phyloP scores from a whole-genome alignment of 2,888 invertebrate species.

The Chydorus sphaericus region DNA sequence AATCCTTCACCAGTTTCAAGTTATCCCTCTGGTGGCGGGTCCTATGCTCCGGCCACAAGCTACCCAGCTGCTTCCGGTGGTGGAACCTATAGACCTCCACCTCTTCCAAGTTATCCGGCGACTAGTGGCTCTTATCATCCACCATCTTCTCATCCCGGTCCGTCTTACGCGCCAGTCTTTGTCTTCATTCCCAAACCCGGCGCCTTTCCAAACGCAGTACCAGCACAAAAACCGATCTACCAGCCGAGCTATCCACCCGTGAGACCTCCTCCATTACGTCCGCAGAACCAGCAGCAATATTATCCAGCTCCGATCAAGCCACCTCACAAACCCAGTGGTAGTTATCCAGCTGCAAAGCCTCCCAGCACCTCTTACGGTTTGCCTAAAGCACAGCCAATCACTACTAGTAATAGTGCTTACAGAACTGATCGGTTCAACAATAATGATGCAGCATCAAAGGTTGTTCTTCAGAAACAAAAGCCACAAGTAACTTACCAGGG shows the following conservation, averaged over 20 bases:
- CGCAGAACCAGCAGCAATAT: not conserved
- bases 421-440: not conserved
- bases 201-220: not conserved
- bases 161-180: not conserved
- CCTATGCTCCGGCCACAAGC: not conserved
- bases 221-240: not conserved
- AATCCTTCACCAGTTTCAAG: not conserved
- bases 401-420: not conserved
- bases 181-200: constrained; percentile 5
- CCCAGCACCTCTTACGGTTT: constrained; percentile 1
- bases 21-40: not conserved
- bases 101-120: not conserved
- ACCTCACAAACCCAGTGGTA: not conserved
- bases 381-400: not conserved
- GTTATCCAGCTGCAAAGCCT: not conserved
- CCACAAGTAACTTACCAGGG: not conserved
- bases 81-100: not conserved
- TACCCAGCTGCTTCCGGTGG: not conserved
- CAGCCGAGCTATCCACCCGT: not conserved
- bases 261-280: not conserved
- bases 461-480: not conserved
- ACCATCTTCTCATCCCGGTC: not conserved
- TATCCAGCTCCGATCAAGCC: constrained; percentile 3
- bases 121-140: not conserved
- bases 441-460: not conserved